These are phyloP conservation scores for Acrocephalus kingi DNA, from an alignment of 2,113 vertebrate genomes.

Conservation along the genomic window DNA sequence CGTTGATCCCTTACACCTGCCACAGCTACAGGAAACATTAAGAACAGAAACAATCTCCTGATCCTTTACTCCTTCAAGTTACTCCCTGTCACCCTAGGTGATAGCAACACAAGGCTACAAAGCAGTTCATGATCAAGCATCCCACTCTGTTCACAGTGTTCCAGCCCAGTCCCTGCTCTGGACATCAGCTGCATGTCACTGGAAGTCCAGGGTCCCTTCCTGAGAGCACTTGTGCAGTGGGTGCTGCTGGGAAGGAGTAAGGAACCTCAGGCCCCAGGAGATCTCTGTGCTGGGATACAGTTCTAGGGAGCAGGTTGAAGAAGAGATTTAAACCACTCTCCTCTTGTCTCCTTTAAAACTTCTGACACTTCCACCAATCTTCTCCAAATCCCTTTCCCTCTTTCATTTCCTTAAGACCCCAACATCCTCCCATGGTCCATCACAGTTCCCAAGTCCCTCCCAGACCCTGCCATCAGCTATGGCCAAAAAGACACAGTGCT, in stretches of 20 bases:
- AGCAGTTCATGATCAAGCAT: neutral
- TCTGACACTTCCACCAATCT: fast-evolving
- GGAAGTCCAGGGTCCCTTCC: neutral
- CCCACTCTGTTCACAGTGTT: neutral
- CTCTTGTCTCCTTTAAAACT: neutral
- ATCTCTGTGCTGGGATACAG: neutral
- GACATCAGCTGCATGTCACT: neutral
- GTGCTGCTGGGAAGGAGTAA: neutral
- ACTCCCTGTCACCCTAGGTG: neutral
- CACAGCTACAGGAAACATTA: neutral
- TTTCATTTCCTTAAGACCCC: neutral
- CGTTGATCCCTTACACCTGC: neutral
- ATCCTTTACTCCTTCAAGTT: neutral
- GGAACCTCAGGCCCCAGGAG: neutral
- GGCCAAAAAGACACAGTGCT: neutral
- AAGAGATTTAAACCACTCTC: neutral
- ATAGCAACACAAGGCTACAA: neutral
- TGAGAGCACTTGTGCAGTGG: neutral
- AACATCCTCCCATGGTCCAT: neutral
- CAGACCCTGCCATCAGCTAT: neutral
- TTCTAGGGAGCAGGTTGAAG: neutral
- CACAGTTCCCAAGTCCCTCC: neutral
- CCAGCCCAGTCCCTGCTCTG: neutral
- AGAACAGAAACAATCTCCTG: neutral
- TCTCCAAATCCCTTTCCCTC: neutral